Evolutionary conservation across 2,113 vertebrate species (phyloP), one percentile per base, ranked within the genome.

Genomic region (Otolemur garnettii): DNA sequence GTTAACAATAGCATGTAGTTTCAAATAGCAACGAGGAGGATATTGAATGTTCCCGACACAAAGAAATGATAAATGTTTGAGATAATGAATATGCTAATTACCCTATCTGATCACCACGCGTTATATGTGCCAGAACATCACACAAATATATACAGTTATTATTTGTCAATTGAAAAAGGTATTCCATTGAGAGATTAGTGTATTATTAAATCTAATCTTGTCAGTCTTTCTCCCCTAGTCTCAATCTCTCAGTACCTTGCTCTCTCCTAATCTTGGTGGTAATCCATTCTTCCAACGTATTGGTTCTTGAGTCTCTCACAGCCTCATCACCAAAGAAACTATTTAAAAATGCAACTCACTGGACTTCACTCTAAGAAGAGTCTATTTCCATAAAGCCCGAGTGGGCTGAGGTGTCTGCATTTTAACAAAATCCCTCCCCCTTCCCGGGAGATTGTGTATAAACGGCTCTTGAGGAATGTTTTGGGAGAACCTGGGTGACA

Each of bases 121-220:
- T 28, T 28, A 28, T 64, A 28, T 28, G 26, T 64, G 12, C 26
- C 12, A 4, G 11, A 28, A 13, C 26, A 28, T 64, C 62, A 13
- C 62, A 64, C 26, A 4, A 64, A 64, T 64, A 28, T 5, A 28
- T 64, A 64, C 62, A 62, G 24, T 64, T 64, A 28, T 24, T 64
- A 64, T 64, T 64, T 28, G 26, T 64, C 62, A 28, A 12, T 28
- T 55, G 12, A 28, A 90, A 28, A 57, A 10, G 24, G 26, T 86
- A 42, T 69, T 95, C 50, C 66, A 22, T 9, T 7, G 87, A 92
- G 11, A 57, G 45, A 68, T 30, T 45, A 82, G 62, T 53, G 83
- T 35, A 87, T 86, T 74, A 45, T 19, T 72, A 71, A 90, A 82
- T 92, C 69, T 78, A 45, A 35, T 19, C 82, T 94, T 96, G 75